A percentile compares a stretch with the other conserved stretches of the same genome.
Conservation (phyloP, 2,888 invertebrate genomes). For the Tiliacea aurago region DNA sequence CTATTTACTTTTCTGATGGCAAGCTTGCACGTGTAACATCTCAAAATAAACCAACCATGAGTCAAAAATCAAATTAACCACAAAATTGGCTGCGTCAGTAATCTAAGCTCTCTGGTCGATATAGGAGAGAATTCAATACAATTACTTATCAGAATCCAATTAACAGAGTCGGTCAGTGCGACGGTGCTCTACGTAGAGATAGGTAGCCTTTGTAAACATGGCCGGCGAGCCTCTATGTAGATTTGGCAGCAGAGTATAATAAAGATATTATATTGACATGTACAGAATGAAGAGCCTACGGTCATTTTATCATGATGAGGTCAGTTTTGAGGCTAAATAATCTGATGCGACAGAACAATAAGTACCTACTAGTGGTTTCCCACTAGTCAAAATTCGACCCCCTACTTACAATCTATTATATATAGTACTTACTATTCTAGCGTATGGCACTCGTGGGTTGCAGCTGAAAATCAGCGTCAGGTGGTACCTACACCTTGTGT, state of each 20-base stretch:
- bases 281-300: not conserved
- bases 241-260: not conserved
- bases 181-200: constrained; percentile 14
- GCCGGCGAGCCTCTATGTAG: not conserved
- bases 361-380: no score
- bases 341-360: no score
- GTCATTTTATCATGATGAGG: not conserved
- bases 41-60: not conserved
- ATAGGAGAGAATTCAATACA: constrained; percentile 29
- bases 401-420: no score
- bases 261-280: not conserved
- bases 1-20: not conserved
- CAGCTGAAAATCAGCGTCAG: no score
- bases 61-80: constrained; percentile 7
- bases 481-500: no score
- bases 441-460: no score
- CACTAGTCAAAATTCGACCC: no score
- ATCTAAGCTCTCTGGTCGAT: constrained; percentile 28
- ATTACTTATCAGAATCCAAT: constrained; percentile 62
- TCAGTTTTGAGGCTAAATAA: no score
- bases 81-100: constrained; percentile 27
- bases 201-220: constrained; percentile 38
- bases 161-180: constrained; percentile 51
- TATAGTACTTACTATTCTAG: no score
- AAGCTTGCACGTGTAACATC: not conserved